Evolutionary conservation across 2,113 vertebrate species (phyloP), one percentile per base, ranked within the genome.

Genomic region (Empidonax alnorum): DNA sequence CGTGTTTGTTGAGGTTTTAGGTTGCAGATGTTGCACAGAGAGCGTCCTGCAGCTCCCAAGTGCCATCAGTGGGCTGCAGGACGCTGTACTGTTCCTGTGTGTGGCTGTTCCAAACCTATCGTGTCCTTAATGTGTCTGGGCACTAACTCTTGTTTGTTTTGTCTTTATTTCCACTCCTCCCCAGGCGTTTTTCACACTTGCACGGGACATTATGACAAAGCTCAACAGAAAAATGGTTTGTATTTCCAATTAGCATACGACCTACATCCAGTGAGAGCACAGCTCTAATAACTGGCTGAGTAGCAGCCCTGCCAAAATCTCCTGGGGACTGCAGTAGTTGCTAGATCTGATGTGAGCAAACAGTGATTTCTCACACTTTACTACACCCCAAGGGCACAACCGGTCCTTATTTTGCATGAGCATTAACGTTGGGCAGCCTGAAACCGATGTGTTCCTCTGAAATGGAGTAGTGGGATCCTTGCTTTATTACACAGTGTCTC

Each of bases 141-240:
- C 68, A 81, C 44, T 95, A 66, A 94, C 61, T 59, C 10, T 50
- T 50, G 7, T 42, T 75, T 81, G 21, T 66, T 85, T 37, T 53
- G 25, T 80, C 66, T 72, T 41, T 17, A 28, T 92, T 97, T 93
- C 72, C 50, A 75, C 75, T 96, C 53, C 42, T 89, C 47, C 33
- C 27, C 94, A 99, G 99, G 99, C 99, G 24, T 99, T 99, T 98
- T 99, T 99, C 98, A 99, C 98, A 12, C 98, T 99, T 89, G 99
- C 98, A 94, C 98, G 99, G 98, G 99, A 99, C 97, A 99, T 99
- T 96, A 98, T 99, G 98, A 98, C 99, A 96, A 99, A 99, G 95
- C 99, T 99, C 95, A 99, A 99, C 98, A 99, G 98, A 97, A 99
- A 99, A 98, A 99, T 99, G 96, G 99, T 99, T 98, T 98, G 99